These are phyloP conservation scores for Chrysolina americana DNA, from an alignment of 2,888 invertebrate species.

Conservation along the genomic window DNA sequence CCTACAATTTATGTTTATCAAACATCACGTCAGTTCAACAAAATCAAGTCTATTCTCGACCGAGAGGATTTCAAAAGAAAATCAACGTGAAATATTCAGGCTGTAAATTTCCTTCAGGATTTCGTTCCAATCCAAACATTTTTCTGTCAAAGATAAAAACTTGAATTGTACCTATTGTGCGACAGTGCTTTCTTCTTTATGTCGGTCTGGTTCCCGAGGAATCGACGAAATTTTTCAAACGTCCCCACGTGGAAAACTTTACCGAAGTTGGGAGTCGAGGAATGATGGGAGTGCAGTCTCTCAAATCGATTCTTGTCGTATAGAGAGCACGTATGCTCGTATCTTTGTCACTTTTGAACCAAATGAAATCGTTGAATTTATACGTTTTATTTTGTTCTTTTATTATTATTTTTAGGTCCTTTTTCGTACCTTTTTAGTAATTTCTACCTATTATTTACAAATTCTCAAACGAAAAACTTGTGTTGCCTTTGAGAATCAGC, in stretches of 20 bases:
- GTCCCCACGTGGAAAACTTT: constrained; percentile 10
- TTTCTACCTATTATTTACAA: too few relatives aligned
- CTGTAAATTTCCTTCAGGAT: constrained; percentile 18
- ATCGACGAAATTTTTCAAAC: constrained; percentile 28
- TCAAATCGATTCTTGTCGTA: constrained; percentile 6
- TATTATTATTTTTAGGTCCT: too few relatives aligned
- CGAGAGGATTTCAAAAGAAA: constrained; percentile 5
- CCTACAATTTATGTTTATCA: constrained; percentile 7
- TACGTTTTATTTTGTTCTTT: too few relatives aligned
- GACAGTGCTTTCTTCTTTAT: constrained; percentile 29
- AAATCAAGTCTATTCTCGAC: neutral
- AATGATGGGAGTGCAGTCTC: neutral
- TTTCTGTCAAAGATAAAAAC: constrained; percentile 35
- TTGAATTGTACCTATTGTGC: constrained; percentile 35
- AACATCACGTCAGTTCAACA: neutral
- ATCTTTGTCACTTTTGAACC: too few relatives aligned
- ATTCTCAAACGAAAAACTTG: too few relatives aligned
- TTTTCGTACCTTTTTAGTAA: too few relatives aligned
- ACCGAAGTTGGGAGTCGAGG: constrained; percentile 12
- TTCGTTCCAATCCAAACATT: constrained; percentile 17
- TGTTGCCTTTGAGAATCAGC: too few relatives aligned
- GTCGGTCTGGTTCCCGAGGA: constrained; percentile 29
- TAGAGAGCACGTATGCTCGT: neutral
- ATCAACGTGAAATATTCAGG: constrained; percentile 16
- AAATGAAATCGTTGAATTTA: too few relatives aligned